Percentiles rank a stretch among this genome's conserved stretches.
Conservation (phyloP, 2,888 invertebrate species). For the Podabrus alpinus region DNA sequence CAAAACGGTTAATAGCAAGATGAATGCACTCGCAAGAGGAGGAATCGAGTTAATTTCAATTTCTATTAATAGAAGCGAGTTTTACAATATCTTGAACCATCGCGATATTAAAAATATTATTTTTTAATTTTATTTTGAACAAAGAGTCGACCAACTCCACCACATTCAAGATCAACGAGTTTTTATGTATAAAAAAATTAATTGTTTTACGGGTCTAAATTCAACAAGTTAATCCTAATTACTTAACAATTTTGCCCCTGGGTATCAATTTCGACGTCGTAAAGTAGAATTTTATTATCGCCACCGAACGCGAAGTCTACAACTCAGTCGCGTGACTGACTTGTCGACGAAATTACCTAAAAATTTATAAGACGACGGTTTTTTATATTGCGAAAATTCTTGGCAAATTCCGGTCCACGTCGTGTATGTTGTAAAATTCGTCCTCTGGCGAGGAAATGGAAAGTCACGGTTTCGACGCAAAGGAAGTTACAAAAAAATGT, state of each 20-base stretch:
- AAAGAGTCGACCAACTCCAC: background rate
- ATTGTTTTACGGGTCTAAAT: background rate
- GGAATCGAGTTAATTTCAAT: background rate
- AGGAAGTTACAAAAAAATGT: slow-evolving; percentile 2
- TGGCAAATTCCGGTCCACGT: slow-evolving; percentile 2
- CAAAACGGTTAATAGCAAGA: background rate
- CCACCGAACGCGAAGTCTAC: background rate
- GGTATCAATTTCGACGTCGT: background rate
- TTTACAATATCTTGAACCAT: background rate
- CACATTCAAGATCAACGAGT: background rate
- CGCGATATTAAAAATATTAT: background rate
- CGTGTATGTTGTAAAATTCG: background rate
- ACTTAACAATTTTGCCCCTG: background rate
- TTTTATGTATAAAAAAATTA: background rate
- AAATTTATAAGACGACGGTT: background rate
- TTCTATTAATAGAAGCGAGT: background rate
- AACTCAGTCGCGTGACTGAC: background rate
- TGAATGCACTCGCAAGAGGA: background rate
- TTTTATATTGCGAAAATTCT: background rate
- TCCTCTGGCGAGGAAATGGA: background rate
- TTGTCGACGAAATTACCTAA: background rate
- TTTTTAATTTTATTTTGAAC: background rate
- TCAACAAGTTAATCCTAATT: background rate
- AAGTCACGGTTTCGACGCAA: slow-evolving; percentile 6
- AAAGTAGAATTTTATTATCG: background rate